Percentiles rank a stretch among this genome's conserved stretches.
These are phyloP conservation scores for Aplysia californica DNA, from an alignment of 1,140 invertebrate genomes.

Conservation along the genomic window DNA sequence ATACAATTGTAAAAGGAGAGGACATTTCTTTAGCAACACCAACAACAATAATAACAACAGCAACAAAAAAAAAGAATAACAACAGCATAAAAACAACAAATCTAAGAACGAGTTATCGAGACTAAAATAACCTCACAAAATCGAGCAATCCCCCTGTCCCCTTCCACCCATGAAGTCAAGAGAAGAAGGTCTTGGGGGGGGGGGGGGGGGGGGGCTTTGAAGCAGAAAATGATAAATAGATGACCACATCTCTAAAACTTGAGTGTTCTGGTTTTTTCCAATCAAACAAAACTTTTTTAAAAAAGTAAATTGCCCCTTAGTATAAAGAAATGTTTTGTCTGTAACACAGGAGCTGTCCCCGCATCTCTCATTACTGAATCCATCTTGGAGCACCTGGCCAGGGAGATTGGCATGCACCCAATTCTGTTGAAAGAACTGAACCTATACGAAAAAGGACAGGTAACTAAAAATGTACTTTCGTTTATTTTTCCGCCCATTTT, in stretches of 20 bases:
- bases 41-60: not conserved
- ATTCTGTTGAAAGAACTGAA: slow-evolving; percentile 38
- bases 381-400: slow-evolving; percentile 41
- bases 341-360: slow-evolving; percentile 31
- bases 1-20: not conserved
- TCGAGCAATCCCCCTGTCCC: not conserved
- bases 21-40: not conserved
- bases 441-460: slow-evolving; percentile 44
- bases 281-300: too few species aligned
- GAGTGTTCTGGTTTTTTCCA: not conserved
- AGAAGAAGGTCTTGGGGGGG: not conserved
- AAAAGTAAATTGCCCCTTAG: too few species aligned
- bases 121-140: not conserved
- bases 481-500: too few species aligned
- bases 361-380: slow-evolving; percentile 37
- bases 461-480: too few species aligned
- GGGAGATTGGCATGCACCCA: slow-evolving; percentile 21
- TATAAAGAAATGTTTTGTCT: too few species aligned
- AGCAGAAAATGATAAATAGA: not conserved
- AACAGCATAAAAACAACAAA: not conserved
- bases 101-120: not conserved
- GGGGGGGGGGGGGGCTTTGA: not conserved
- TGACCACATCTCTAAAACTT: not conserved
- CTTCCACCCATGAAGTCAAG: not conserved
- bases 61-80: not conserved